Percentiles rank a stretch among this genome's conserved stretches.
phyloP scores from a whole-genome alignment of 2,888 invertebrate genomes.

The Atherix ibis region DNA sequence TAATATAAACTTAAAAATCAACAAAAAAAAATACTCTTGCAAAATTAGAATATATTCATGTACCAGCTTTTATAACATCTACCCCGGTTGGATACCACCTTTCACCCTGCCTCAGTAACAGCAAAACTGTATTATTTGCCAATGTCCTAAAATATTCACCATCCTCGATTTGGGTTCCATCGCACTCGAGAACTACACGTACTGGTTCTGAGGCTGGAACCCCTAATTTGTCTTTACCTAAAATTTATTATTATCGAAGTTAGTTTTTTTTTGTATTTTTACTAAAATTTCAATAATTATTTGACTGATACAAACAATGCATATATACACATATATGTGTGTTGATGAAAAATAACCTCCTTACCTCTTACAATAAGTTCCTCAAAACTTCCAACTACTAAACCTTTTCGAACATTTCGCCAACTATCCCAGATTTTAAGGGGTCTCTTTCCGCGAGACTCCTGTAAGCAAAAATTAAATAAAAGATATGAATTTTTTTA shows the following conservation, averaged over 20 bases:
- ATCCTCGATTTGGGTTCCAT: conserved; percentile 95
- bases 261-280: too few species aligned
- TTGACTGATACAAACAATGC: too few species aligned
- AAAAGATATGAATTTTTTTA: too few species aligned
- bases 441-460: conserved; percentile 90
- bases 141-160: conserved; percentile 90
- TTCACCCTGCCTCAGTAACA: conserved; percentile 77
- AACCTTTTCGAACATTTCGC: conserved; percentile 82
- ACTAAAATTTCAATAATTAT: too few species aligned
- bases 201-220: conserved; percentile 76
- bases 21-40: neutral
- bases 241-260: too few species aligned
- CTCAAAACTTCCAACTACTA: conserved; percentile 83
- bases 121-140: conserved; percentile 77
- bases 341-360: conserved; percentile 15
- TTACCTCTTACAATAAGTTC: conserved; percentile 68
- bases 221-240: conserved; percentile 80
- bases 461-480: conserved; percentile 53
- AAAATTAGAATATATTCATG: conserved; percentile 16
- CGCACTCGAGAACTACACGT: conserved; percentile 81
- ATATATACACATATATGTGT: neutral
- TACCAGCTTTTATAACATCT: conserved; percentile 89
- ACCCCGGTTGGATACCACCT: conserved; percentile 88
- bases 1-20: too few species aligned
- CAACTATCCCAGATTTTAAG: conserved; percentile 95